These are phyloP conservation scores for Amiota mariae DNA, from an alignment of 2,888 invertebrate species.

Conservation along the genomic window DNA sequence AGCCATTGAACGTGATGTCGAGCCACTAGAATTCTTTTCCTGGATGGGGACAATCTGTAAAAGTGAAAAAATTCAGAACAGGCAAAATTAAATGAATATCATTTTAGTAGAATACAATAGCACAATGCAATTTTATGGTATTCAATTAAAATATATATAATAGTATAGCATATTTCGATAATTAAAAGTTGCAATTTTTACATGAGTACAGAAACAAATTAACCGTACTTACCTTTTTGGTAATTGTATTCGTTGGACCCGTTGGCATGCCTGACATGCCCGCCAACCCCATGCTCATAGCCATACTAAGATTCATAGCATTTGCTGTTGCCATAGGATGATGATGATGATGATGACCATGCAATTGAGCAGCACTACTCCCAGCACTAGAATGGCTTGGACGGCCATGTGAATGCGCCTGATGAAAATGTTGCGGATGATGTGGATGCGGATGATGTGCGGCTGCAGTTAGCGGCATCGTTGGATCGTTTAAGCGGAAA, in stretches of 20 bases:
- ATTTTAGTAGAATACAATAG: conserved; percentile 27
- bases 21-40: conserved; percentile 79
- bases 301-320: conserved; percentile 71
- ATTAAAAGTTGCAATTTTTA: too few relatives aligned
- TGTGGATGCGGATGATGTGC: conserved; percentile 69
- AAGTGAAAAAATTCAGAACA: conserved; percentile 39
- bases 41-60: conserved; percentile 72
- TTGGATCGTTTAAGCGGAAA: conserved; percentile 76
- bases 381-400: too few relatives aligned
- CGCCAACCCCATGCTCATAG: conserved; percentile 71
- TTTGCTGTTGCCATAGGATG: conserved; percentile 46
- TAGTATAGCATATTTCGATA: too few relatives aligned
- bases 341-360: conserved; percentile 53
- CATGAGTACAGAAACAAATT: too few relatives aligned
- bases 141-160: too few relatives aligned
- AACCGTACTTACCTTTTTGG: conserved; percentile 65
- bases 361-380: conserved; percentile 35
- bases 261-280: conserved; percentile 61
- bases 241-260: conserved; percentile 64
- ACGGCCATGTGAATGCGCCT: conserved; percentile 16
- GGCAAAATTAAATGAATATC: conserved; percentile 31
- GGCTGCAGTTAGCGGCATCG: conserved; percentile 73
- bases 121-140: too few relatives aligned
- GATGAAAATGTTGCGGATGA: conserved; percentile 47
- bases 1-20: conserved; percentile 90